Conservation (phyloP, 2,113 vertebrate genomes). For the Trochalopteron elliotii region DNA sequence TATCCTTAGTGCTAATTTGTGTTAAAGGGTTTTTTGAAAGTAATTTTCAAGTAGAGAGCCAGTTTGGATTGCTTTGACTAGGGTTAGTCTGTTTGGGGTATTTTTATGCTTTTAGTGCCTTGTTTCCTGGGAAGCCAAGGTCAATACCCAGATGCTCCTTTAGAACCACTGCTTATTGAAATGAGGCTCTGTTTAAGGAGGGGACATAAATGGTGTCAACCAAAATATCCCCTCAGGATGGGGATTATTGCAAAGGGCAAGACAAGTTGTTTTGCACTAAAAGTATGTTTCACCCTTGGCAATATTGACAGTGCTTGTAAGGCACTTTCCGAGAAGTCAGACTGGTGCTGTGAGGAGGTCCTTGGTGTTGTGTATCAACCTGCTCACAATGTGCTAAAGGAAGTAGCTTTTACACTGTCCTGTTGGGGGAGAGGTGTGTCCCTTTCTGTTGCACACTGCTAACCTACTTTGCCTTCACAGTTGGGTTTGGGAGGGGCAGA, state of each 20-base stretch:
- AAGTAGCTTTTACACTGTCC: rapidly evolving
- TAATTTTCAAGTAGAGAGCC: not conserved
- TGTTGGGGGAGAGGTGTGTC: not conserved
- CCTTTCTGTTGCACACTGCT: not conserved
- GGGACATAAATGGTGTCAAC: not conserved
- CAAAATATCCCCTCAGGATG: not conserved
- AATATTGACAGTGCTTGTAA: not conserved
- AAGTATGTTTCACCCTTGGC: not conserved
- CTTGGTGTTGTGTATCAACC: not conserved
- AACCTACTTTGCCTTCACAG: not conserved
- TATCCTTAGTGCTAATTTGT: not conserved
- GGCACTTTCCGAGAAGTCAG: not conserved
- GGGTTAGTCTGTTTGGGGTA: not conserved
- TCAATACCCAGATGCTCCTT: not conserved
- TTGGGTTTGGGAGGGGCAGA: not conserved
- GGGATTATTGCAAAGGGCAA: not conserved
- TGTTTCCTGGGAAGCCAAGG: not conserved
- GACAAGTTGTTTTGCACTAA: not conserved
- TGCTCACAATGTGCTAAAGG: not conserved
- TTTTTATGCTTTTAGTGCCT: not conserved
- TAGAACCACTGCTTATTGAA: not conserved
- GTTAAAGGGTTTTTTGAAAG: not conserved
- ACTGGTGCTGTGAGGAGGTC: not conserved
- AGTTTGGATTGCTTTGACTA: not conserved
- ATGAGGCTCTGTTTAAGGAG: not conserved